phyloP scores from a whole-genome alignment of 1,140 invertebrate species.

The Chrysomallon squamiferum region DNA sequence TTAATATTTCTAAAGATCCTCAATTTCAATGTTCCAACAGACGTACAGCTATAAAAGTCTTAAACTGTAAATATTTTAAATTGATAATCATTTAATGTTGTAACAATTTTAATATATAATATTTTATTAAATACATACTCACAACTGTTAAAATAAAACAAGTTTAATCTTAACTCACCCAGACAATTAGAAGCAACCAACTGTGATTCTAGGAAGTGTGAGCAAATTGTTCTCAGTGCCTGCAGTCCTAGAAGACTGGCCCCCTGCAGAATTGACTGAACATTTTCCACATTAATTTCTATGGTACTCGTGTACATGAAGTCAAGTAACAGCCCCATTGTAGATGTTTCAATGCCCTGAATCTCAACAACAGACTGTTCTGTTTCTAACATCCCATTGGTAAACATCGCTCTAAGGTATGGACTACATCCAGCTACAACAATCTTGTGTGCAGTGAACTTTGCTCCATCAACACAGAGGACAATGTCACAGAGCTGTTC shows the following conservation, averaged over 20 bases:
- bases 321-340: slow-evolving; percentile 80
- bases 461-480: slow-evolving; percentile 75
- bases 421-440: slow-evolving; percentile 59
- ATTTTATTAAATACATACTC: too few species aligned
- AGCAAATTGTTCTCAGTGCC: slow-evolving; percentile 48
- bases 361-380: slow-evolving; percentile 77
- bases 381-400: slow-evolving; percentile 61
- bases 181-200: slow-evolving; percentile 56
- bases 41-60: too few species aligned
- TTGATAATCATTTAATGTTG: too few species aligned
- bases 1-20: neutral
- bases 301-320: slow-evolving; percentile 86
- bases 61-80: too few species aligned
- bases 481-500: slow-evolving; percentile 82
- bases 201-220: slow-evolving; percentile 56
- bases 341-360: slow-evolving; percentile 78
- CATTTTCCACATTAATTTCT: slow-evolving; percentile 76
- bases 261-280: slow-evolving; percentile 81
- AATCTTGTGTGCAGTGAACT: slow-evolving; percentile 62
- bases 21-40: neutral
- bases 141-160: too few species aligned
- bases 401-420: slow-evolving; percentile 60
- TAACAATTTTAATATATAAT: too few species aligned
- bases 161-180: slow-evolving; percentile 48
- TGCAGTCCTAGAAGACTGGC: slow-evolving; percentile 59